Evolutionary conservation across 2,797 vertebrate species (phyloP).

Genomic region (Pseudochirops cupreus): DNA sequence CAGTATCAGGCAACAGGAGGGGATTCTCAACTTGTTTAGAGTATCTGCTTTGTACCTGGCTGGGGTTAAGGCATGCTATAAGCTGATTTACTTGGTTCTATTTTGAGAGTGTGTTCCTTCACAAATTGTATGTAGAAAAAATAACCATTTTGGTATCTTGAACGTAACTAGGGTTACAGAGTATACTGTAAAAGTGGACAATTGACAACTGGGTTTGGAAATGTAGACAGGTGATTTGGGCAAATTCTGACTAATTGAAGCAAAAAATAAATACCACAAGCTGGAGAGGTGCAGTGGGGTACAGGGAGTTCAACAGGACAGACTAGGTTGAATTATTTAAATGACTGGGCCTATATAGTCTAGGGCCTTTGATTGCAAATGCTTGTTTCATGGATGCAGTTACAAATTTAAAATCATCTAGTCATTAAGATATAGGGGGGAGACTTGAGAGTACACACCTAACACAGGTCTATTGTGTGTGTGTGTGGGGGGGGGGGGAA

Average conservation of each 20-base stretch:
- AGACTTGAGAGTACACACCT: slow-evolving; percentile 9
- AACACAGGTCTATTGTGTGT: background rate
- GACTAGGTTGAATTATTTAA: slow-evolving; percentile 8
- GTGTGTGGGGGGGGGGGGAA: background rate
- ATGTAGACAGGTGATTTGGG: background rate
- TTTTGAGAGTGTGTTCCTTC: slow-evolving; percentile 29
- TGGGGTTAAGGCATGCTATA: slow-evolving; percentile 17
- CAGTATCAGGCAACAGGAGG: background rate
- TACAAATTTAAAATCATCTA: slow-evolving; percentile 28
- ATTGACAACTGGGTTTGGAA: background rate
- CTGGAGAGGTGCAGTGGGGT: background rate
- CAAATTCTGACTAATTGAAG: background rate
- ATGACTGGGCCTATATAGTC: slow-evolving; percentile 12
- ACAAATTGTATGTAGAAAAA: slow-evolving; percentile 39
- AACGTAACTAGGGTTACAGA: slow-evolving; percentile 1
- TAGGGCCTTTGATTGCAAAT: slow-evolving; percentile 10
- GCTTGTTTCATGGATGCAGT: background rate
- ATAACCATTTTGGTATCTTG: background rate
- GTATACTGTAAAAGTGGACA: background rate
- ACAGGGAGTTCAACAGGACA: background rate
- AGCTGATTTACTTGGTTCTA: slow-evolving; percentile 12
- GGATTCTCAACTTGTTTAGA: background rate
- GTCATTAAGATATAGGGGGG: slow-evolving; percentile 21
- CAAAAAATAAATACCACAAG: background rate
- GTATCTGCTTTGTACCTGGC: slow-evolving; percentile 39